A percentile compares a stretch with the other conserved stretches of the same genome.
Evolutionary conservation across 2,113 vertebrate genomes (phyloP).

Genomic region (Montifringilla adamsi): DNA sequence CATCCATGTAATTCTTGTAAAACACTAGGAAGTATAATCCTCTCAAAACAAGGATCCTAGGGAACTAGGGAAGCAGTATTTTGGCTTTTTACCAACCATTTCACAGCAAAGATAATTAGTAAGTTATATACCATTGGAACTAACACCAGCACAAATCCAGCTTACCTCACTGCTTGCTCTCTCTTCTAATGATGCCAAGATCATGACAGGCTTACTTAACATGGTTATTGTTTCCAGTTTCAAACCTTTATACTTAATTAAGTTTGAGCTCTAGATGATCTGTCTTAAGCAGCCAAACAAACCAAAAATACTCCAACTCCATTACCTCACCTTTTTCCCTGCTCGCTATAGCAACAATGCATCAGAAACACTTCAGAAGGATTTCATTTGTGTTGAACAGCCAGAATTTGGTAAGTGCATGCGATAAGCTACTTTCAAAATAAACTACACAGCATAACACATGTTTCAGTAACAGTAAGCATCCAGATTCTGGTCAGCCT

Average conservation of each 20-base stretch:
- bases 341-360: not conserved
- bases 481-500: not conserved
- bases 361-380: not conserved
- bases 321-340: not conserved
- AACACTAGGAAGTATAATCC: constrained; percentile 4
- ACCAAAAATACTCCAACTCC: not conserved
- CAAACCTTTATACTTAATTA: constrained; percentile 16
- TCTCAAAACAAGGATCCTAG: constrained; percentile 5
- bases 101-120: constrained; percentile 32
- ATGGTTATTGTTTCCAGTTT: constrained; percentile 13
- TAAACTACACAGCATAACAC: not conserved
- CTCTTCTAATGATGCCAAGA: not conserved
- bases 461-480: not conserved
- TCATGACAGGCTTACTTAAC: not conserved
- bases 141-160: not conserved
- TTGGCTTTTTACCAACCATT: constrained; percentile 30
- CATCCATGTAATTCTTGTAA: constrained; percentile 5
- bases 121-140: not conserved
- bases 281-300: constrained; percentile 7
- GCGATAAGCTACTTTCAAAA: not conserved
- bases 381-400: not conserved
- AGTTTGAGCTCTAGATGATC: not conserved
- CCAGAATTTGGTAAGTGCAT: not conserved
- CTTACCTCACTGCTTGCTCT: not conserved
- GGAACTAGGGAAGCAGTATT: not conserved